Conservation (phyloP, 1,140 invertebrate species). For the Onthophagus taurus region DNA sequence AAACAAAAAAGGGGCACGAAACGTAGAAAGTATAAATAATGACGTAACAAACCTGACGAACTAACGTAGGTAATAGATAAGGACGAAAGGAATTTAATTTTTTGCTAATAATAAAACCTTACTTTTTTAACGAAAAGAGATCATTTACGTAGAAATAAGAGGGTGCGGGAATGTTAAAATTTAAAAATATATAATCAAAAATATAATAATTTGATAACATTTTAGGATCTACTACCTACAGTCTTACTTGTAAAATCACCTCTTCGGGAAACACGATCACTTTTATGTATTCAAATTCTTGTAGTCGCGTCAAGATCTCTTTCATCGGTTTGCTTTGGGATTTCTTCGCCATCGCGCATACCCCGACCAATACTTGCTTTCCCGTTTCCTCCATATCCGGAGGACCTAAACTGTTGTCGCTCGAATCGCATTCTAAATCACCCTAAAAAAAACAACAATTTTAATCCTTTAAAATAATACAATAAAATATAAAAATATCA, state of each 20-base stretch:
- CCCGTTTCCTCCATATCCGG: slow-evolving; percentile 43
- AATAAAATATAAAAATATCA: too few relatives aligned
- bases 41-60: neutral
- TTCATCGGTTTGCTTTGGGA: slow-evolving; percentile 98
- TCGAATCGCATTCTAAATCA: slow-evolving; percentile 55
- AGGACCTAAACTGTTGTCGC: slow-evolving; percentile 48
- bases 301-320: slow-evolving; percentile 88
- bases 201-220: slow-evolving; percentile 10
- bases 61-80: slow-evolving; percentile 9
- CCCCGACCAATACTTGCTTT: slow-evolving; percentile 86
- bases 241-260: slow-evolving; percentile 75
- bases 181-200: slow-evolving; percentile 7
- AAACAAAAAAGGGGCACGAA: neutral
- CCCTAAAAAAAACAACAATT: slow-evolving; percentile 41
- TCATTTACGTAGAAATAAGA: slow-evolving; percentile 6
- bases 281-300: slow-evolving; percentile 94
- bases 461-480: too few relatives aligned
- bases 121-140: slow-evolving; percentile 3
- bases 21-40: too few relatives aligned
- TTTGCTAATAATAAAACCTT: neutral
- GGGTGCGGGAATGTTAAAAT: neutral
- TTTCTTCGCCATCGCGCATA: slow-evolving; percentile 99
- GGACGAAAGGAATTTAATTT: neutral
- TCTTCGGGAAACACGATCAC: slow-evolving; percentile 89
- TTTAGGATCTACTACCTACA: slow-evolving; percentile 12